Percentiles rank a stretch among this genome's conserved stretches.
phyloP scores from a whole-genome alignment of 2,888 invertebrate species.

The Myopa tessellatipennis region DNA sequence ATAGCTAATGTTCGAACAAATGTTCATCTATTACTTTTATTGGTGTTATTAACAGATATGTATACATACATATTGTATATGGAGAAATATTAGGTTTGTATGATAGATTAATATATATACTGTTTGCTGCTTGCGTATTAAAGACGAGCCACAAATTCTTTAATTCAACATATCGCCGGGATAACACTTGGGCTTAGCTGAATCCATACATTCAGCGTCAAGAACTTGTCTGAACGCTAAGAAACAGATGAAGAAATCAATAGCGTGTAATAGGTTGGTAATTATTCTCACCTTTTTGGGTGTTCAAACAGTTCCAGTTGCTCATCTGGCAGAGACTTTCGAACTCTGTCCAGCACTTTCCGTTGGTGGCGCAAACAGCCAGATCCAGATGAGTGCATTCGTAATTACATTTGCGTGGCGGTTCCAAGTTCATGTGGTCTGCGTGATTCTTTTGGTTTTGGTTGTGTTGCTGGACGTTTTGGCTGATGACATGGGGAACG shows the following conservation, averaged over 20 bases:
- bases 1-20: too few relatives aligned
- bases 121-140: neutral
- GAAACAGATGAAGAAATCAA: neutral
- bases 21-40: too few relatives aligned
- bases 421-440: neutral
- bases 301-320: constrained; percentile 56
- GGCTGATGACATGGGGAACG: constrained; percentile 40
- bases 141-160: too few relatives aligned
- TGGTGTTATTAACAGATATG: too few relatives aligned
- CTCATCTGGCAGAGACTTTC: constrained; percentile 54
- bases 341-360: constrained; percentile 54
- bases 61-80: too few relatives aligned
- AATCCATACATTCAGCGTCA: constrained; percentile 53
- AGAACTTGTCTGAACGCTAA: constrained; percentile 54
- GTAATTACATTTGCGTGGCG: constrained; percentile 53
- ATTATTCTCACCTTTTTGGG: constrained; percentile 52
- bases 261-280: neutral
- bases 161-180: constrained; percentile 32
- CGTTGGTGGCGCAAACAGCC: constrained; percentile 54
- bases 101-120: too few relatives aligned
- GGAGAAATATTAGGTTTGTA: too few relatives aligned
- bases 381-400: constrained; percentile 51
- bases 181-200: constrained; percentile 43
- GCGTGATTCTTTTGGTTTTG: neutral
- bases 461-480: constrained; percentile 1